Evolutionary conservation across 1,140 invertebrate species (phyloP), one percentile per base, ranked within the genome.

Genomic region (Medauroidea extradentata): DNA sequence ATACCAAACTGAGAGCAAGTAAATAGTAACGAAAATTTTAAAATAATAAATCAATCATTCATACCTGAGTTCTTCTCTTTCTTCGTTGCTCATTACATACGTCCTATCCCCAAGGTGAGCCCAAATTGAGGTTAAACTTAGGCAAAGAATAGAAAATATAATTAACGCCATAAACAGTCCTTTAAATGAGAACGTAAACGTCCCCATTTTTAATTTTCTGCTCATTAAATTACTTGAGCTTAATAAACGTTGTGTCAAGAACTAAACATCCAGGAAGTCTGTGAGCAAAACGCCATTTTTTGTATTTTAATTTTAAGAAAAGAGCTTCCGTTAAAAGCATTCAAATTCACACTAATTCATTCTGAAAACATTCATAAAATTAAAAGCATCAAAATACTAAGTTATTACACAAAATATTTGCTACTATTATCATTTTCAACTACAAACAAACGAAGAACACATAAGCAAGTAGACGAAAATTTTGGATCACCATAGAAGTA

Each of bases 21-120:
- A 19, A 1, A 46, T 3, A 46, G 1, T 19, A 16, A 39, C 9
- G 38, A 9, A 39, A n/a, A n/a, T 39, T 39, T 11, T 39, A n/a
- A 39, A 39, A 39, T 39, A n/a, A 9, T 11, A 9, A 39, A n/a
- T 39, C 44, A 65, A 14, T 16, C 42, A 25, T 14, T 73, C 68
- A 68, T 69, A 83, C 81, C 81, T 82, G 50, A 84, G 70, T 41
- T 75, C 68, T 44, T 78, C 74, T 43, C 80, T 69, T 68, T 83
- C 82, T 62, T 81, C 78, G 59, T 75, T 73, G 25, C 76, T 79
- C 82, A 84, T 83, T 21, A 50, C 49, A n/a, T 52, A 29, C 14
- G 60, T 14, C 23, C 52, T 51, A 52, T 61, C 60, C 24, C 55
- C 60, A 14, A 58, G 41, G 29, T 61, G 55, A 14, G 55, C 60